Evolutionary conservation across 1,140 invertebrate species (phyloP).

Genomic region (Drosophila trapezifrons): DNA sequence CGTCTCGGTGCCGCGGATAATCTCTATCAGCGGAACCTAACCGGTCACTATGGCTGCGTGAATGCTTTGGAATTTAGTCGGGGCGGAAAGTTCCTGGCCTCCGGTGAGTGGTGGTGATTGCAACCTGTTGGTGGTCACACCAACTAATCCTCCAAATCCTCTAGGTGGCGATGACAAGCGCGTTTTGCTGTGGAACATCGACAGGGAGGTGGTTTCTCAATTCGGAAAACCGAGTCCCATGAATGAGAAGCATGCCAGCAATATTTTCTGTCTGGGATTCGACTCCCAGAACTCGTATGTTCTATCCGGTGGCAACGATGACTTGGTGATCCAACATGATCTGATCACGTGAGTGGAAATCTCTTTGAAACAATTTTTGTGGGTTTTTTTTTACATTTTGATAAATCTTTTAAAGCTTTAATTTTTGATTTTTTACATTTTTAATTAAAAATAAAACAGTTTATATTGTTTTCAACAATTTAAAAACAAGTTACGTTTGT

Average conservation of each 20-base stretch:
- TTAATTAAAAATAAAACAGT: background rate
- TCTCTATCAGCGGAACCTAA: slow-evolving; percentile 93
- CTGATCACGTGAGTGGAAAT: slow-evolving; percentile 89
- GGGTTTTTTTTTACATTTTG: background rate
- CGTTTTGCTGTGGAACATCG: slow-evolving; percentile 94
- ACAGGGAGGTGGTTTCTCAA: slow-evolving; percentile 90
- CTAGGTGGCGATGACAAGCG: slow-evolving; percentile 92
- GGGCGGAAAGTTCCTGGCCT: slow-evolving; percentile 93
- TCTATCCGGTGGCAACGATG: slow-evolving; percentile 97
- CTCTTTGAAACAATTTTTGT: too few species aligned
- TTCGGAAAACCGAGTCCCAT: slow-evolving; percentile 88
- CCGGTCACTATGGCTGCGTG: slow-evolving; percentile 97
- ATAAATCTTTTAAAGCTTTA: background rate
- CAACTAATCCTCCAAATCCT: slow-evolving; percentile 85
- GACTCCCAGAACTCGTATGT: slow-evolving; percentile 91
- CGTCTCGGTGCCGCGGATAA: slow-evolving; percentile 88
- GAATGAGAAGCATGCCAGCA: slow-evolving; percentile 94
- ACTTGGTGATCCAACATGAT: slow-evolving; percentile 95
- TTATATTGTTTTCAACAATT: too few species aligned
- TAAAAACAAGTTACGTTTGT: too few species aligned
- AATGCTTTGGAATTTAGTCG: slow-evolving; percentile 98
- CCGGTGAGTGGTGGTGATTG: slow-evolving; percentile 87
- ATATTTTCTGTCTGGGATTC: slow-evolving; percentile 96
- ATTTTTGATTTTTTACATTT: background rate
- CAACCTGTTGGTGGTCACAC: slow-evolving; percentile 58